Evolutionary conservation across 2,888 invertebrate genomes (phyloP), one percentile per base, ranked within the genome.

Genomic region (Dynastes tityus): DNA sequence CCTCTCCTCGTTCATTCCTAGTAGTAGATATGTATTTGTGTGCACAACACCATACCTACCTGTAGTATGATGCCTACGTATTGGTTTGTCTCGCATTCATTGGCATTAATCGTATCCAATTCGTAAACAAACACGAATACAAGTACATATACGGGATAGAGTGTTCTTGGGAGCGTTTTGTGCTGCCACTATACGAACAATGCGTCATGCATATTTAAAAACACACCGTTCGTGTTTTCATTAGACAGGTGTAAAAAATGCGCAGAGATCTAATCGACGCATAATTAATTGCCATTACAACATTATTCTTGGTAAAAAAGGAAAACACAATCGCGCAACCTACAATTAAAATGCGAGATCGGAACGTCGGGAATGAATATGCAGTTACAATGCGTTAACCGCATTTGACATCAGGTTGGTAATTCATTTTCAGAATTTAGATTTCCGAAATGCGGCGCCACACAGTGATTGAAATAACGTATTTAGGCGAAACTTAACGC

Each of bases 211-310:
- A 55, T 55, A 55, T 55, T 55, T 55, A 22, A 55, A 55, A 55
- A 55, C 55, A 55, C 45, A 11, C n/a, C 22, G 22, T 55, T 55
- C 55, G 55, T 8, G 55, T 55, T 55, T 55, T 55, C 55, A 55
- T 55, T 55, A 55, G 27, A 55, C 55, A 55, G 22, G 55, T 55
- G 55, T 45, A 67, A 67, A 73, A 74, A 61, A 74, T 74, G 61
- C 40, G 61, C 40, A 61, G 45, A 74, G 73, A 74, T 74, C 55
- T 61, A 74, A 74, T 74, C 73, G 61, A 40, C 16, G 55, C 45
- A 74, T 74, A 74, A 74, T 74, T 74, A 74, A 74, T 74, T 74
- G 61, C 45, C 13, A 74, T 61, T 74, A 61, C 73, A 58, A 61
- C 61, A 74, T 74, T 29, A 74, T 74, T 45, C 73, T 4, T 29